Evolutionary conservation across 2,797 vertebrate genomes (phyloP), one percentile per base, ranked within the genome.

Genomic region (Ptychadena robeensis): DNA sequence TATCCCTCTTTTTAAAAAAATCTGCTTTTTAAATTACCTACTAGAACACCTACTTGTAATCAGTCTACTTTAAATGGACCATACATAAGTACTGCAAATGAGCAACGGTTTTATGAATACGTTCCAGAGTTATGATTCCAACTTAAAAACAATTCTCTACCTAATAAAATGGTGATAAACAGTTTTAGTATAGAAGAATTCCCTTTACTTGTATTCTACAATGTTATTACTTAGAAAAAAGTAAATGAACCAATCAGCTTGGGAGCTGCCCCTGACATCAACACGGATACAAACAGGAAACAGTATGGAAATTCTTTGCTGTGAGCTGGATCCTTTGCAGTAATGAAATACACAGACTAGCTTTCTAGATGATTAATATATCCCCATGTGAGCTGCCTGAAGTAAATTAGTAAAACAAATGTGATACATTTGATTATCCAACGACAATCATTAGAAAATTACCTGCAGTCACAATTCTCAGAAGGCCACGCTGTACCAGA

Each of bases 371-470:
- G 92, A 95, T 94, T 95, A 94, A 94, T 94, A 91, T 93, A 94
- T 93, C 92, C 93, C 94, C 94, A 88, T 89, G 92, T 89, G 93
- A 93, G 90, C 89, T 89, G 93, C 73, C 88, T 93, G 91, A 92
- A 94, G 94, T 94, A 93, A 90, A 94, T 94, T 94, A 94, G 88
- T 90, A 90, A 94, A 92, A 92, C 91, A 91, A 93, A 90, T 91
- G 91, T 91, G 92, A 92, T 93, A 93, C 92, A 89, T 93, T 93
- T 95, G 93, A 94, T 94, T 94, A 94, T 95, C 94, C 93, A 93
- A 92, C 93, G 93, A 93, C 89, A 94, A 93, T 94, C 91, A 93
- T 94, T 93, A 94, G 92, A 92, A 94, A 94, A 95, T 95, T 95
- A 94, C 92, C 93, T 93, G 93, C 91, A 92, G 90, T 92, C 89